Evolutionary conservation across 64 coral and sea anemone genomes (phyloP), one percentile per base, ranked within the genome.

Genomic region (Catalaphyllia jardinei): DNA sequence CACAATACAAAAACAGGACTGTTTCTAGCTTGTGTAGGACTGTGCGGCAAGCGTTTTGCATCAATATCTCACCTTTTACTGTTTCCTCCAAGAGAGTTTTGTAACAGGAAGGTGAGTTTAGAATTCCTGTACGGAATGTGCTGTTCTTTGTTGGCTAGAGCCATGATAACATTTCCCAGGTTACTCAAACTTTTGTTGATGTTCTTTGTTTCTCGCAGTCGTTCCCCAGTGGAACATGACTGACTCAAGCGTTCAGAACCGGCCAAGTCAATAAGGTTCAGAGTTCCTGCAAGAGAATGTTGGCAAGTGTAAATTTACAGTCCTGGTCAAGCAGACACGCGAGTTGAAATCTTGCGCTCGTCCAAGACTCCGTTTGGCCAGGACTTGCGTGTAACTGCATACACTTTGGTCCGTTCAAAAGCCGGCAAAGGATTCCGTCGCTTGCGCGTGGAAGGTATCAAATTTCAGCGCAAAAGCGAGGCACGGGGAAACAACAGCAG

Each of bases 141-240:
- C 8, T 83, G 81, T 7, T 98, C 96, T 86, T 98, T 98, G 77
- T 98, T 98, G 10, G 96, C 96, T 33, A 98, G 85, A 62, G 96
- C 96, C 87, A 95, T 98, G 73, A 98, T 95, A 7, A 98, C 96
- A 28, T 93, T 98, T 25, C 93, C 89, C 31, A 98, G 87, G 25
- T 95, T 98, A 33, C 93, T 95, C 0, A 98, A 72, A 24, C 96
- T 98, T 19, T 93, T 95, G 86, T 98, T 98, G 19, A 98, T 98
- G 24, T 90, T 98, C 50, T 98, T 95, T 0, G 96, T 98, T 60
- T 98, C 96, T 31, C 88, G 94, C 4, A 98, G 74, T 0, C 96
- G 77, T 27, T 92, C 93, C 2, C 96, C 96, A 60, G 93, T 93
- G 17, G 96, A 88, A 31, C 96, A 86, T 0, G 96, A 98, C 25